Conservation (phyloP, 1,140 invertebrate species). For the Drosophila sucinea region DNA sequence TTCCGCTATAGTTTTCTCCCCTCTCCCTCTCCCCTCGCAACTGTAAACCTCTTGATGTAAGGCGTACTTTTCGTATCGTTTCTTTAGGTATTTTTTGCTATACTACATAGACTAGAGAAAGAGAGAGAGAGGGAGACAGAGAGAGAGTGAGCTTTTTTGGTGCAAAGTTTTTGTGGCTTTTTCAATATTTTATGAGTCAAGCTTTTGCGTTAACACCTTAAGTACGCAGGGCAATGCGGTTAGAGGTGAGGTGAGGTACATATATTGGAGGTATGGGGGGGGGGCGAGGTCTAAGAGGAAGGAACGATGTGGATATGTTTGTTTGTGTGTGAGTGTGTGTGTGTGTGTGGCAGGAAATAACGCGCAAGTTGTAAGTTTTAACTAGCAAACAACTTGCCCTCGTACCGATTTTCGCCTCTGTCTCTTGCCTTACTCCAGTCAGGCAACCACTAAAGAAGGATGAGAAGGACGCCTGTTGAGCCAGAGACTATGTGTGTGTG, state of each 20-base stretch:
- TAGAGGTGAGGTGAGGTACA: conserved; percentile 11
- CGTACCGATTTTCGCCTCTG: conserved; percentile 14
- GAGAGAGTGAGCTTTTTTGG: conserved; percentile 56
- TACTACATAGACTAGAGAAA: too few relatives aligned
- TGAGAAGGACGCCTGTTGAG: conserved; percentile 49
- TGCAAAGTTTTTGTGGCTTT: conserved; percentile 82
- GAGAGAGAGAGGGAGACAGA: too few relatives aligned
- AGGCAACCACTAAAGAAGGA: conserved; percentile 35
- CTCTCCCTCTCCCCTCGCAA: neutral
- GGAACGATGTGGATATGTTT: neutral
- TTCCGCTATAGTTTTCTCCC: conserved; percentile 35
- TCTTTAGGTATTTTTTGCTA: neutral
- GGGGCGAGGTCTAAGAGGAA: neutral
- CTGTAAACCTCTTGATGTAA: neutral
- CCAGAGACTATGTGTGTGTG: conserved; percentile 51
- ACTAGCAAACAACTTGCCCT: conserved; percentile 67
- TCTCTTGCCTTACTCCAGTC: neutral
- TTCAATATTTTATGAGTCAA: conserved; percentile 83
- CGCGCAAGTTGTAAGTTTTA: conserved; percentile 80
- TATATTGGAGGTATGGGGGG: neutral
- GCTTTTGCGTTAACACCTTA: conserved; percentile 81
- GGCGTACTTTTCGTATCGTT: neutral
- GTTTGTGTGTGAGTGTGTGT: conserved; percentile 32
- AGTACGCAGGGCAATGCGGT: conserved; percentile 77
- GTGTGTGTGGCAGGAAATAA: conserved; percentile 76